Base-by-base conservation (phyloP, 1,140 invertebrate genomes). In the Bilobella aurantiaca region DNA sequence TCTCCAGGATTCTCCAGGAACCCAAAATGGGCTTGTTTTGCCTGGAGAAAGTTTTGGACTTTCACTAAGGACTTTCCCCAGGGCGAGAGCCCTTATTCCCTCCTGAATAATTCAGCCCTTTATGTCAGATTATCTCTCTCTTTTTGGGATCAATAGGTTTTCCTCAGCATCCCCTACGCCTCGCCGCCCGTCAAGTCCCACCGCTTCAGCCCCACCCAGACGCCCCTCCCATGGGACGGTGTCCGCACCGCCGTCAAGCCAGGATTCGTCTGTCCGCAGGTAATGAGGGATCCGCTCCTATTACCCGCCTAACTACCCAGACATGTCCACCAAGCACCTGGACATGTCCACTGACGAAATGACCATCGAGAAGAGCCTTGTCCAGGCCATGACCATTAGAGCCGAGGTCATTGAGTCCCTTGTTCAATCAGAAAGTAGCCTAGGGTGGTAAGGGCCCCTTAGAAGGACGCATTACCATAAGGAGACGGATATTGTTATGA, bases 151-250 rank as follows among this genome's bases (percentile, higher is more conserved):
- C 53, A 12, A 53, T 42, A 73, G 66, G 69, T 78, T 5, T 82
- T 79, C 65, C 71, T 80, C 37, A 80, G 80, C 25, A 78, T 83
- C 53, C 80, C 79, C 0, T 83, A 82, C 73, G 82, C 81, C 1
- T 78, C 79, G 5, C 76, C 82, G 18, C 80, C 80, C n/a, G 74
- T 78, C 12, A 80, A 80, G 21, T 71, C 74, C 16, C 75, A 81
- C 28, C 71, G 82, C 46, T 80, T 79, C 61, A 76, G 77, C 69
- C 75, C 77, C 30, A 73, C 73, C 14, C 81, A 90, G 63, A 87
- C 93, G 18, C 88, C 91, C 1, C 86, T 86, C 47, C 90, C 91
- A 1, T 95, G 92, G 93, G 85, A 91, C 56, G 91, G 90, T 42
- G 84, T 89, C 60, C 83, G 86, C 75, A 69, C 68, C 31, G 68